phyloP scores from a whole-genome alignment of 2,113 vertebrate genomes.

The Ictalurus furcatus region DNA sequence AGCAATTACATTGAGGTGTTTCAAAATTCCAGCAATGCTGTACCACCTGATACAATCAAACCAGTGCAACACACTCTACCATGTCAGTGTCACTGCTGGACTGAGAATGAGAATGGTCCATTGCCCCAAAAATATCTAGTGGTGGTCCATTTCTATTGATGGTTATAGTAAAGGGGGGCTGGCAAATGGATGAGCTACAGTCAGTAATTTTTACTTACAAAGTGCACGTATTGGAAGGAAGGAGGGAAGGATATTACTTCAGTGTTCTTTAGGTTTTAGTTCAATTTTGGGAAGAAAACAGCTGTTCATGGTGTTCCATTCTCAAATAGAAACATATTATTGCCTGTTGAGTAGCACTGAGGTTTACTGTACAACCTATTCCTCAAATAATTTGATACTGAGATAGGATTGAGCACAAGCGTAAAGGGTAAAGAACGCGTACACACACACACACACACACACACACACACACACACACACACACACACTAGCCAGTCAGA shows the following conservation, averaged over 20 bases:
- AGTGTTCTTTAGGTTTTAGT: background rate
- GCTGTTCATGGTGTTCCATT: background rate
- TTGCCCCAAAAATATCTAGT: background rate
- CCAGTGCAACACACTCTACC: background rate
- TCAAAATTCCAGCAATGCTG: background rate
- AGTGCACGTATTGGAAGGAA: background rate
- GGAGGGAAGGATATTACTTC: background rate
- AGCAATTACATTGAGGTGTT: background rate
- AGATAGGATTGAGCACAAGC: background rate
- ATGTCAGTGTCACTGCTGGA: background rate
- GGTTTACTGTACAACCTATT: background rate
- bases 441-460: background rate
- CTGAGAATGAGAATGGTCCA: background rate
- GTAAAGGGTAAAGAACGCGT: background rate
- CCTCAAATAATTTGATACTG: background rate
- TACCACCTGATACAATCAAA: background rate
- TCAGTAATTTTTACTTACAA: background rate
- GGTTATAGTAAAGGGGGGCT: background rate
- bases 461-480: slow-evolving; percentile 1
- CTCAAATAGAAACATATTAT: background rate
- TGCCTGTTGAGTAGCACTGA: background rate
- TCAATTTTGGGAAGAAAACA: background rate
- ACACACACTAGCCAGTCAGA: slow-evolving; percentile 5
- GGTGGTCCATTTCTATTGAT: background rate
- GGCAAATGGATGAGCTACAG: background rate